Evolutionary conservation across 2,113 vertebrate genomes (phyloP).

Genomic region (Pelmatolapia mariae): DNA sequence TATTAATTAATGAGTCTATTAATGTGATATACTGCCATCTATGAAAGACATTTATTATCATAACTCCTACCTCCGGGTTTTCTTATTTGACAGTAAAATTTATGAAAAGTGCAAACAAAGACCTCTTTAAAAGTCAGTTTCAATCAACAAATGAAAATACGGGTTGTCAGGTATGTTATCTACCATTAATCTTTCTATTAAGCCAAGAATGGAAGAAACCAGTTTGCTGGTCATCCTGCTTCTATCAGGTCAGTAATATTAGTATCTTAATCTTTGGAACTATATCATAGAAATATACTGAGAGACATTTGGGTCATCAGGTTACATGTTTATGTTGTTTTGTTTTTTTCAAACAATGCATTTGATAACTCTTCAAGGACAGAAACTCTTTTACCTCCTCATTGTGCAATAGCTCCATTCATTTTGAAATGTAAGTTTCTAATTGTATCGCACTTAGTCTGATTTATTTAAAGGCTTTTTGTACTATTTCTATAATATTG

Average conservation of each 20-base stretch:
- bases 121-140: not conserved
- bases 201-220: not conserved
- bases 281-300: not conserved
- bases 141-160: not conserved
- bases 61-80: not conserved
- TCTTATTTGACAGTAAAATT: not conserved
- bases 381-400: not conserved
- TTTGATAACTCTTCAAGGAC: not conserved
- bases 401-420: not conserved
- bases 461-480: not conserved
- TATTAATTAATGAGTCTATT: not conserved
- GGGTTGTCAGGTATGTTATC: not conserved
- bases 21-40: not conserved
- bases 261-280: not conserved
- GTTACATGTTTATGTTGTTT: not conserved
- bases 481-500: not conserved
- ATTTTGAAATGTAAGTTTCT: no score
- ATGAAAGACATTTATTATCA: not conserved
- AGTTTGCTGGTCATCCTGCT: not conserved
- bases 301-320: not conserved
- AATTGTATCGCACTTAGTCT: not conserved
- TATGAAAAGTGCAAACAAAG: not conserved
- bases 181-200: not conserved
- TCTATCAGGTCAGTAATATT: not conserved
- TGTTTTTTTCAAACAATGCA: no score